Percentiles rank a stretch among this genome's conserved stretches.
Evolutionary conservation across 1,140 invertebrate species (phyloP).

Genomic region (Sipha flava): DNA sequence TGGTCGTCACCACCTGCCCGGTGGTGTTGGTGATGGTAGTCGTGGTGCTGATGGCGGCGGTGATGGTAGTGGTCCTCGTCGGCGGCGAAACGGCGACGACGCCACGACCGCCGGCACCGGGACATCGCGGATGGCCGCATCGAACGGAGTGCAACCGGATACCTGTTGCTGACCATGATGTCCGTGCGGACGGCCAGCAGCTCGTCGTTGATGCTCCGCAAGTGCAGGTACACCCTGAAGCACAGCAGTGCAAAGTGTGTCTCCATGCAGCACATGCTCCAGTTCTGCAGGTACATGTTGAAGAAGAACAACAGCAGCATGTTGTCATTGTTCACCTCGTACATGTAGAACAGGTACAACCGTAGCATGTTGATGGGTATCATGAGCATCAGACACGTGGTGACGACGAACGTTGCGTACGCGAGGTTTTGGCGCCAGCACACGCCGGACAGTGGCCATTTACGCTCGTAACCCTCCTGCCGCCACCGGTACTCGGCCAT

Average conservation of each 20-base stretch:
- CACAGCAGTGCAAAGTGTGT: not conserved
- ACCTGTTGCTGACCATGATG: conserved; percentile 2
- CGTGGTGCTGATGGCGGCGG: too few species aligned
- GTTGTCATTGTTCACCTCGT: not conserved
- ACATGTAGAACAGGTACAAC: not conserved
- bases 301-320: not conserved
- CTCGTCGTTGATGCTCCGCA: not conserved
- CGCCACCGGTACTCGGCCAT: not conserved
- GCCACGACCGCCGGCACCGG: not conserved
- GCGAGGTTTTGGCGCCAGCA: not conserved
- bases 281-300: not conserved
- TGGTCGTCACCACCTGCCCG: too few species aligned
- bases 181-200: not conserved
- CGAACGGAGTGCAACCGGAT: not conserved
- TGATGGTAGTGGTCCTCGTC: not conserved
- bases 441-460: not conserved
- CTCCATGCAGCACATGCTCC: conserved; percentile 19
- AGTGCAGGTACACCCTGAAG: not conserved
- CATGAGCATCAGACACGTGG: not conserved
- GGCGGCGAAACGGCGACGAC: not conserved
- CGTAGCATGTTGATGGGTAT: not conserved
- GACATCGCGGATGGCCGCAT: not conserved
- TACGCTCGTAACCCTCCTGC: not conserved
- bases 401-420: not conserved
- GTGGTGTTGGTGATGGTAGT: too few species aligned